Conservation (phyloP, 1,140 invertebrate genomes). For the Heterodera schachtii region DNA sequence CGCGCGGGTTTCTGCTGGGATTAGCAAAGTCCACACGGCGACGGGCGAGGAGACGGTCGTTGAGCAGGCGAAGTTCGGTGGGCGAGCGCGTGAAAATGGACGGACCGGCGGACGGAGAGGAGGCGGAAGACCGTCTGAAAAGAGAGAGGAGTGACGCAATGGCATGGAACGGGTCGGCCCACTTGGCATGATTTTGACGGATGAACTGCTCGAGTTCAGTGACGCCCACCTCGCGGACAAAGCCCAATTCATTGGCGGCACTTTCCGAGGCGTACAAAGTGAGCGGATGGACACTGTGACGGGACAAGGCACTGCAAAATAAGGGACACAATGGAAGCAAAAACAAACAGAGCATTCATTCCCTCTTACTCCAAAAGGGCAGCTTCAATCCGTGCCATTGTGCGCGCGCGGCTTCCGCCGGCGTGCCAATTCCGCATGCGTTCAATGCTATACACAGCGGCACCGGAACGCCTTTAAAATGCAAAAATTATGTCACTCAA, state of each 20-base stretch:
- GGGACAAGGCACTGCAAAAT: constrained; percentile 51
- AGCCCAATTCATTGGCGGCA: constrained; percentile 40
- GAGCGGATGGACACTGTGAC: constrained; percentile 40
- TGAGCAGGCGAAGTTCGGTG: constrained; percentile 38
- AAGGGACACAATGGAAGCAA: constrained; percentile 18
- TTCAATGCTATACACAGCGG: constrained; percentile 48
- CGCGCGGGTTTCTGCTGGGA: background rate
- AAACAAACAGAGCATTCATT: background rate
- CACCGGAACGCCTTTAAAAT: constrained; percentile 37
- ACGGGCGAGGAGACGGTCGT: constrained; percentile 45
- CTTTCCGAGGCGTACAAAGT: constrained; percentile 41
- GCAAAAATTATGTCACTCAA: too few relatives aligned
- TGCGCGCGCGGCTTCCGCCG: background rate
- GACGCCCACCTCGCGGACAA: constrained; percentile 44
- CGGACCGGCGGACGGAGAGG: background rate
- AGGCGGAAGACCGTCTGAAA: constrained; percentile 13
- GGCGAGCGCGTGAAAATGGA: constrained; percentile 49
- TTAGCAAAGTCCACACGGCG: constrained; percentile 18
- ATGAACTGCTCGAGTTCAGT: constrained; percentile 46
- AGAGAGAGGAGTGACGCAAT: background rate
- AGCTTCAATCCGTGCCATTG: constrained; percentile 30
- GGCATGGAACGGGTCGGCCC: background rate
- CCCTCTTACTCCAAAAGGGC: constrained; percentile 29
- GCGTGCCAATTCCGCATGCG: constrained; percentile 33
- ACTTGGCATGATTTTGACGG: constrained; percentile 38